These are phyloP conservation scores for Pseudeuparius sepicola DNA, from an alignment of 2,888 invertebrate species.

Conservation along the genomic window DNA sequence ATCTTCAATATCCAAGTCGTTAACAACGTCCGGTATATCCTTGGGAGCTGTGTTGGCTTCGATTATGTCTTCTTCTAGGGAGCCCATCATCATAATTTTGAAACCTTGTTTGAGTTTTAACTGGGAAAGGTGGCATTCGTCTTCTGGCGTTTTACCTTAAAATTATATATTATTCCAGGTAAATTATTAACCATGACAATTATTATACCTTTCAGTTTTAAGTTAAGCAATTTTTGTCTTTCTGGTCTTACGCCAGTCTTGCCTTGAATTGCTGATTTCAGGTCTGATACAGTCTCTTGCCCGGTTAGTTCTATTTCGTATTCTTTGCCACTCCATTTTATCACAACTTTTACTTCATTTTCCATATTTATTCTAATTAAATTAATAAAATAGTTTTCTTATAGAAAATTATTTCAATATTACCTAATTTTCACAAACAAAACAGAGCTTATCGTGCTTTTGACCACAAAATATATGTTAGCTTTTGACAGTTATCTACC, in stretches of 20 bases:
- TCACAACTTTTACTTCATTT: constrained; percentile 46
- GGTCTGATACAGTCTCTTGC: constrained; percentile 68
- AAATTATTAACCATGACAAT: not conserved
- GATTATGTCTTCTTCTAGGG: constrained; percentile 82
- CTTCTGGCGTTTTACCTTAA: constrained; percentile 73
- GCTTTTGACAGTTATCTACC: too few species aligned
- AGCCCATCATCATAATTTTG: constrained; percentile 97
- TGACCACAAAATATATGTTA: too few species aligned
- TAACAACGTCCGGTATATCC: constrained; percentile 75
- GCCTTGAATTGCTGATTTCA: constrained; percentile 78
- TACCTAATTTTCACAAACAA: too few species aligned
- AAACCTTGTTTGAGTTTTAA: constrained; percentile 77
- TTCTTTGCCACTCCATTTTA: constrained; percentile 93
- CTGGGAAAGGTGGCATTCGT: constrained; percentile 63
- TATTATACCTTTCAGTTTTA: constrained; percentile 76
- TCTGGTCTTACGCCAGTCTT: constrained; percentile 87
- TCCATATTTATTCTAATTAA: constrained; percentile 27
- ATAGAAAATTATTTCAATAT: too few species aligned
- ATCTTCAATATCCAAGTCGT: constrained; percentile 86
- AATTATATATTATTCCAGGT: constrained; percentile 8
- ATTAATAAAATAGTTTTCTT: too few species aligned
- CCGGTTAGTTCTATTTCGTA: constrained; percentile 68
- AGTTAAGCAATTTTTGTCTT: constrained; percentile 85
- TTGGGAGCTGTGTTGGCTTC: constrained; percentile 72
- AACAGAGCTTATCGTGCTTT: too few species aligned